Base-by-base conservation (phyloP, 2,113 vertebrate species). In the Hypocryptadius cinnamomeus region DNA sequence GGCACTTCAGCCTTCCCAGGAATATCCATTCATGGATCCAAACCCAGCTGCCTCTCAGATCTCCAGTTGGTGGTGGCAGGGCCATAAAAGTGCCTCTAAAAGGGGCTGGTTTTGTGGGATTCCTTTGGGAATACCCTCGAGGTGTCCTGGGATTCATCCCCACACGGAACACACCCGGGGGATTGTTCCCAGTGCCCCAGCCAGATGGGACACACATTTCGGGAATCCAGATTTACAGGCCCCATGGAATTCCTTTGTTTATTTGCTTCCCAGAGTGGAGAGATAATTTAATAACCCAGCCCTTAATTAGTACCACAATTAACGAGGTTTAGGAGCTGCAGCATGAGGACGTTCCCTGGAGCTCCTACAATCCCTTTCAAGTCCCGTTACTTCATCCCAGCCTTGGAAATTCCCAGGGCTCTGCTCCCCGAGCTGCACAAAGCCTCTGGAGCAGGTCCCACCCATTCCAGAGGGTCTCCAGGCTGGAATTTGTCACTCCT, bases 141-240 rank as follows among this genome's bases (percentile, higher is more conserved):
- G 71, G 23, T 33, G 35, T 57, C 30, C 72, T 24, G 25, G 30
- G 51, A 35, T 42, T 42, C 3, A 0, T 47, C 72, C 57, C 57
- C 69, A 1, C 63, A 10, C 0, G 0, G 44, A 81, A 7, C 47
- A 1, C 28, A 33, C 1, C n/a, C 12, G 2, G 8, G 60, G 63
- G 23, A 28, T 0, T n/a, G 35, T 57, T 63, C 56, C 70, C 72
- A 47, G 20, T 25, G 20, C 28, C 48, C 73, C 15, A 0, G 4
- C 35, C 89, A 87, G 70, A 87, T 93, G 80, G 69, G 80, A 51
- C 33, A 8, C 91, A 90, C 53, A 87, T 90, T 90, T 54, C 2
- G 14, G 69, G 30, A 35, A 70, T 18, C 31, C n/a, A 35, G 27
- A 72, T 44, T n/a, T 21, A 17, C 44, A 78, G 10, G 9, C 45